A percentile compares a stretch with the other conserved stretches of the same genome.
Evolutionary conservation across 2,797 vertebrate genomes (phyloP).

Genomic region (Sorex maritimensis): DNA sequence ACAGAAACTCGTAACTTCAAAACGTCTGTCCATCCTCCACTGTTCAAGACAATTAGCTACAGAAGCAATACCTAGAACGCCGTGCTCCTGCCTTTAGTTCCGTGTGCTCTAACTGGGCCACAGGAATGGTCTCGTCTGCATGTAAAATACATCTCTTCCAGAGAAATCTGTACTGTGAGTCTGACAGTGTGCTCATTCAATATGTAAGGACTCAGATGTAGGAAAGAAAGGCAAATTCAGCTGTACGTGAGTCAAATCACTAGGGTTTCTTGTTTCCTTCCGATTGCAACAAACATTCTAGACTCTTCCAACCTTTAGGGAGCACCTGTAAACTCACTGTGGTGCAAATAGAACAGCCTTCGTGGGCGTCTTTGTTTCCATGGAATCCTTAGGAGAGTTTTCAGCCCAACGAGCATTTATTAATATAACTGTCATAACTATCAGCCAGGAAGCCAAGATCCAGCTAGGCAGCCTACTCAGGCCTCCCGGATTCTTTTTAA

Average conservation of each 20-base stretch:
- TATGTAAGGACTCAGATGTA: background rate
- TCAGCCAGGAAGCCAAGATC: too few species aligned
- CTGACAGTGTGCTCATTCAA: background rate
- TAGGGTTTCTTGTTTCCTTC: conserved; percentile 7
- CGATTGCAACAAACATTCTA: background rate
- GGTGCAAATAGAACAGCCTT: background rate
- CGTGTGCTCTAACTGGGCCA: background rate
- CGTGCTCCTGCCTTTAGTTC: background rate
- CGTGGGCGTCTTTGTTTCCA: background rate
- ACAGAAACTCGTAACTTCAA: background rate
- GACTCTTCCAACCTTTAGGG: background rate
- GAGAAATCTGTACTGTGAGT: background rate
- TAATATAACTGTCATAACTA: too few species aligned
- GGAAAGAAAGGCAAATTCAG: background rate
- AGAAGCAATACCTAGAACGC: background rate
- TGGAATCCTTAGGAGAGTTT: background rate
- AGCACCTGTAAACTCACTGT: background rate
- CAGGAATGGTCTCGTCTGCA: background rate
- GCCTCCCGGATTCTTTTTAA: background rate
- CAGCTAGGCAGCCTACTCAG: too few species aligned
- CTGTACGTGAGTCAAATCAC: conserved; percentile 3
- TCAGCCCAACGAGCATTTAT: too few species aligned
- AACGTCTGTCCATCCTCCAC: background rate
- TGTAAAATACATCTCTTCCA: background rate
- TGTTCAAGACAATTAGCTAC: background rate